A percentile compares a stretch with the other conserved stretches of the same genome.
These are phyloP conservation scores for Melitaea athalia DNA, from an alignment of 2,888 invertebrate species.

Conservation along the genomic window DNA sequence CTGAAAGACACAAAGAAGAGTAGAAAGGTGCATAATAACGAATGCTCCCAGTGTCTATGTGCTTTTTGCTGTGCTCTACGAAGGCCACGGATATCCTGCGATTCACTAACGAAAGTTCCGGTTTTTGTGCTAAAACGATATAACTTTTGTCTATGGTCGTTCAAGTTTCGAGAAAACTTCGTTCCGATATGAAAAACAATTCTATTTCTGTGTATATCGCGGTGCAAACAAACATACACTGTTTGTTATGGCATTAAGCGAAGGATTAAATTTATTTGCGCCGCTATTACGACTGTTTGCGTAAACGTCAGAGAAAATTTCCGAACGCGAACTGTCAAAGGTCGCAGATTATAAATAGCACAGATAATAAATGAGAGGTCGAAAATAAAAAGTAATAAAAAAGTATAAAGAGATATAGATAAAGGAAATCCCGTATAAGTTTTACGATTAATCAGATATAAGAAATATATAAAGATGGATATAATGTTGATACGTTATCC, in stretches of 20 bases:
- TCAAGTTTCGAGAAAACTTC: slow-evolving; percentile 56
- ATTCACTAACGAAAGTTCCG: slow-evolving; percentile 68
- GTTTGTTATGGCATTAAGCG: slow-evolving; percentile 50
- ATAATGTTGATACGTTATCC: slow-evolving; percentile 19
- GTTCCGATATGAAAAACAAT: slow-evolving; percentile 19
- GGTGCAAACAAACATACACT: slow-evolving; percentile 47
- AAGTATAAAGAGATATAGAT: not conserved
- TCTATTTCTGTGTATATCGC: slow-evolving; percentile 45
- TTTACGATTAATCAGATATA: not conserved
- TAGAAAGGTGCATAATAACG: slow-evolving; percentile 68
- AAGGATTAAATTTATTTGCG: slow-evolving; percentile 11
- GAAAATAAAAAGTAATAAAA: not conserved
- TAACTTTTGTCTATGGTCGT: slow-evolving; percentile 74
- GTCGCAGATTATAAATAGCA: slow-evolving; percentile 20
- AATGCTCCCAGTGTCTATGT: slow-evolving; percentile 65
- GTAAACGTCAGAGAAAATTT: slow-evolving; percentile 49
- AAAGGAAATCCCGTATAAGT: not conserved
- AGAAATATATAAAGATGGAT: slow-evolving; percentile 26
- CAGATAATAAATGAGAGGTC: slow-evolving; percentile 14
- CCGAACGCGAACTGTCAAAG: slow-evolving; percentile 34
- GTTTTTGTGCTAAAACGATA: slow-evolving; percentile 70
- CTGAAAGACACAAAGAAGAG: slow-evolving; percentile 59
- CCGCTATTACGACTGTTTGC: slow-evolving; percentile 38
- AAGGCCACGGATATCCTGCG: slow-evolving; percentile 63
- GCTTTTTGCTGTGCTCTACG: slow-evolving; percentile 66